These are phyloP conservation scores for Pyxicephalus adspersus DNA, from an alignment of 2,113 vertebrate genomes.

Conservation along the genomic window DNA sequence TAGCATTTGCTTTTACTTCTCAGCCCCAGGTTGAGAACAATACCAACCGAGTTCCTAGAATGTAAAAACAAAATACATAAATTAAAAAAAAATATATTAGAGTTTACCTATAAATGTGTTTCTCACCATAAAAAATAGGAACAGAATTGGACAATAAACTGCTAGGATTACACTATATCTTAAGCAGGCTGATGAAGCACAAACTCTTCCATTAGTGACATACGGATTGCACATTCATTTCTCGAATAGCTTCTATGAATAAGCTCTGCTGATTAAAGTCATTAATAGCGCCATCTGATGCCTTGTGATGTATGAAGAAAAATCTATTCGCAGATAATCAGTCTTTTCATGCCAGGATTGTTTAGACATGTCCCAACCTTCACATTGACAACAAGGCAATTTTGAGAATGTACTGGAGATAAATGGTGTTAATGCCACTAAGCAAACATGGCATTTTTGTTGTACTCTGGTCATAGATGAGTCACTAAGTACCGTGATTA, in stretches of 20 bases:
- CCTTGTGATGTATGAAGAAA: conserved; percentile 55
- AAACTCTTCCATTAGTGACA: conserved; percentile 31
- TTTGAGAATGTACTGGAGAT: conserved; percentile 68
- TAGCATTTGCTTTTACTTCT: no score
- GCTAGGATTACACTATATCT: conserved; percentile 54
- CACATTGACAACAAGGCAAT: conserved; percentile 71
- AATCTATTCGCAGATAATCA: conserved; percentile 48
- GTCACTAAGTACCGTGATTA: conserved; percentile 77
- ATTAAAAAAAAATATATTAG: no score
- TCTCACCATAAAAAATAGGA: background rate
- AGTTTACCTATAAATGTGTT: no score
- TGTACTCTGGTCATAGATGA: conserved; percentile 72
- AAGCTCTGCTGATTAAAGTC: conserved; percentile 55
- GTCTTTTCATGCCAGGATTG: conserved; percentile 57
- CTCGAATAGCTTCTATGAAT: conserved; percentile 23
- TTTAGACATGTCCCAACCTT: conserved; percentile 59
- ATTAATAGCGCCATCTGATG: conserved; percentile 49
- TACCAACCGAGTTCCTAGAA: no score
- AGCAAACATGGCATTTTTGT: conserved; percentile 74
- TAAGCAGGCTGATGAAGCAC: conserved; percentile 27
- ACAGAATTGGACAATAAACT: conserved; percentile 17
- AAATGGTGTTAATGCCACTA: conserved; percentile 73
- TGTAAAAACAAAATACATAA: no score
- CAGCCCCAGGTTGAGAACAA: no score
- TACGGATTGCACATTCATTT: conserved; percentile 27